Evolutionary conservation across 23 tunicate genomes (phyloP), one percentile per base, ranked within the genome.

Genomic region (Ascidia mentula): DNA sequence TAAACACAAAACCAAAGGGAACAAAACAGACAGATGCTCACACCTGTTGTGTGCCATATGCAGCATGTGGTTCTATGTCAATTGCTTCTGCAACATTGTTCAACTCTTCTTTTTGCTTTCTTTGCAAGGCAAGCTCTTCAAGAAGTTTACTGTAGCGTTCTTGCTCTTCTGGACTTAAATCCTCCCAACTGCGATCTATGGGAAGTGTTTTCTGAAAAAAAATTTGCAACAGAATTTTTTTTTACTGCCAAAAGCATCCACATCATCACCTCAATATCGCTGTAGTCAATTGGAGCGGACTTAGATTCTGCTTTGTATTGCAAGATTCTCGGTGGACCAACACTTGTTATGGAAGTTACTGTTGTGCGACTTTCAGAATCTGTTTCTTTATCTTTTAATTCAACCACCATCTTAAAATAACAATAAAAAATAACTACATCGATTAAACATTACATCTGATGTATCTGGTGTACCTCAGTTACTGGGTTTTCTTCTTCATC

Each of bases 301-400:
- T 91, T 69, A 30, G 97, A 85, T 82, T 91, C 97, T 0, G 84
- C 61, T 73, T 84, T 91, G 36, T 91, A 91, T 76, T 91, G 90
- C 1, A 91, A 74, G 32, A 91, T 82, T 32, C 18, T 70, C 12
- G 97, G 97, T 35, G 90, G 89, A 0, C 85, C 85, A 59, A 91
- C 90, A 78, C 77, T 91, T 18, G 80, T 38, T 45, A 77, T 40
- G 71, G 88, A 37, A 40, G 40, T 40, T 13, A n/a, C 40, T 13
- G 83, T 32, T 31, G 75, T 69, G 9, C 45, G 42, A 72, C 65
- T 81, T 37, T 36, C 37, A 28, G 53, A 24, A 12, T 81, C 85
- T 0, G 85, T 71, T 31, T 59, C 81, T 40, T 37, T 69, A 20
- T 28, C 65, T 32, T 34, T 45, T 71, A 71, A 61, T 37, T 65